phyloP scores from a whole-genome alignment of 2,797 vertebrate species.

The Rachycentron canadum region DNA sequence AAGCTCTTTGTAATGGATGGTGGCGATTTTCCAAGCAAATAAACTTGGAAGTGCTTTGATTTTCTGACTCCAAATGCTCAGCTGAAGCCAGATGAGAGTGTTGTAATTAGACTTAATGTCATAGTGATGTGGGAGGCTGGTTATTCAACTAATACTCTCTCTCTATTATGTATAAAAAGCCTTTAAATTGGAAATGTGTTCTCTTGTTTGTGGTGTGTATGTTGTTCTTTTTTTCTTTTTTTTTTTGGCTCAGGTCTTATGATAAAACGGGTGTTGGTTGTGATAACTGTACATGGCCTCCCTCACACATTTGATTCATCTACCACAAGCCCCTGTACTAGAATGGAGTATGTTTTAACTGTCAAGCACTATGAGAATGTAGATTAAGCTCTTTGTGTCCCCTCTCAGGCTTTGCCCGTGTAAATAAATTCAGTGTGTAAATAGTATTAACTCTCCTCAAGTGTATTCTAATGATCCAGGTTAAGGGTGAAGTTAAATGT shows the following conservation, averaged over 20 bases:
- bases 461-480: slow-evolving; percentile 74
- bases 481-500: slow-evolving; percentile 58
- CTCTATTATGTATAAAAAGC: slow-evolving; percentile 39
- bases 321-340: slow-evolving; percentile 31
- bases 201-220: slow-evolving; percentile 63
- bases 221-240: background rate
- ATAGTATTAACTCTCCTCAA: slow-evolving; percentile 74
- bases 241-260: slow-evolving; percentile 74
- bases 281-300: slow-evolving; percentile 59
- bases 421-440: slow-evolving; percentile 80
- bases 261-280: slow-evolving; percentile 67
- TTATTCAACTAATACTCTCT: slow-evolving; percentile 40
- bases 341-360: slow-evolving; percentile 48
- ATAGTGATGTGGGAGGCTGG: slow-evolving; percentile 37
- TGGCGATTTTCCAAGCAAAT: slow-evolving; percentile 41
- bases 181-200: slow-evolving; percentile 62
- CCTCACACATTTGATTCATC: slow-evolving; percentile 26
- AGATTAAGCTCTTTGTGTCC: slow-evolving; percentile 56
- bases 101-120: slow-evolving; percentile 48
- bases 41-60: slow-evolving; percentile 51
- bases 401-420: slow-evolving; percentile 66
- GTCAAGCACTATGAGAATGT: slow-evolving; percentile 68
- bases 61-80: slow-evolving; percentile 45
- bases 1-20: slow-evolving; percentile 20
- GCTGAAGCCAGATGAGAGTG: slow-evolving; percentile 27